Evolutionary conservation across 2,888 invertebrate species (phyloP), one percentile per base, ranked within the genome.

Genomic region (Notodonta dromedarius): DNA sequence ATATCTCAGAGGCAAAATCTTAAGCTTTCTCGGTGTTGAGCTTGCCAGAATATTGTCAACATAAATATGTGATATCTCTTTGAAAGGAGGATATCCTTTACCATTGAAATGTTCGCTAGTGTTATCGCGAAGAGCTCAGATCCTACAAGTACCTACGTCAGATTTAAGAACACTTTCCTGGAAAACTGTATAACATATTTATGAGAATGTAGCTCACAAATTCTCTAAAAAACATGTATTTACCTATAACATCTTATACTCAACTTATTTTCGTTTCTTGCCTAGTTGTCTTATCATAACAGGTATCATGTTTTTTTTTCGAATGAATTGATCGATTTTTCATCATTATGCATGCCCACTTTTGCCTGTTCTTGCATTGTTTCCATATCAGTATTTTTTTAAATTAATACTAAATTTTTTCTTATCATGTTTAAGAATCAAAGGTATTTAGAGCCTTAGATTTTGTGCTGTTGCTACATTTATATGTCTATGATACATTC

Each of bases 61-160:
- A 65, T 74, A 73, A 75, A 72, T 70, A 60, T 58, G 60, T 60
- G 62, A 60, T 60, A 65, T 61, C 59, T 61, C 62, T 57, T 64
- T 61, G 54, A 60, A 64, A 67, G 73, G 70, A 74, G 35, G 35
- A 35, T 66, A 67, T 72, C 50, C 62, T 60, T 59, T 39, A 53
- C 51, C 67, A 70, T 74, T 62, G 55, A 50, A 63, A 66, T 63
- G 53, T 69, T 66, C 59, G 66, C 73, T 66, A 53, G 63, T 59
- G 55, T 56, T 59, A 65, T 65, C 60, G 57, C 40, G 57, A 67
- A 60, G 32, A 58, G 61, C 58, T 57, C 55, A 62, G 67, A 72
- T 63, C 67, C 63, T 66, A 61, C 46, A 66, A 24, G 24, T 24
- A 24, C 72, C 14, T 63, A 48, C 59, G 40, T 52, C 39, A 62